Percentiles rank a stretch among this genome's conserved stretches.
Evolutionary conservation across 1,140 invertebrate genomes (phyloP).

Genomic region (Drosophila oshimai): DNA sequence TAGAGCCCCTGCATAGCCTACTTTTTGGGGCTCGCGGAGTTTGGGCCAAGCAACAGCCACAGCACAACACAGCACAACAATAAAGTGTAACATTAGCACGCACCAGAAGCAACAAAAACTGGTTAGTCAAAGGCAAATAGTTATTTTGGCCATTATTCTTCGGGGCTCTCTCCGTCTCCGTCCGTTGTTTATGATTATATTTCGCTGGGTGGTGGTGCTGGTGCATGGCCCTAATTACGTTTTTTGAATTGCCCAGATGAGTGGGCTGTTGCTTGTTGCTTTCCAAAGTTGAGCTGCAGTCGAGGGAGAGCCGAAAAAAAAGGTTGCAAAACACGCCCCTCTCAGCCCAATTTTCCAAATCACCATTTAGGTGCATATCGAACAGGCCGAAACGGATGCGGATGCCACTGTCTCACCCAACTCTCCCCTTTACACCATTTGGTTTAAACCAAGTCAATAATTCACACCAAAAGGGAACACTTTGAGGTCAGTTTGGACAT

Average conservation of each 20-base stretch:
- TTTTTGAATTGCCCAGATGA: conserved; percentile 38
- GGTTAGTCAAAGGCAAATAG: conserved; percentile 50
- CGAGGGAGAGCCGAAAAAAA: not conserved
- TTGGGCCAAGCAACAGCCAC: conserved; percentile 16
- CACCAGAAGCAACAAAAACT: conserved; percentile 54
- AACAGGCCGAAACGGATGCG: conserved; percentile 29
- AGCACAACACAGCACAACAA: too few species aligned
- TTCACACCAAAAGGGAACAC: conserved; percentile 8
- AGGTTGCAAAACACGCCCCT: conserved; percentile 54
- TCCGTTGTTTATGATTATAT: conserved; percentile 4
- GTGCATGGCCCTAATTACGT: conserved; percentile 55
- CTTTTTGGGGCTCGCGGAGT: conserved; percentile 54
- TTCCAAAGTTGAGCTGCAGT: not conserved
- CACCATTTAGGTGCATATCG: conserved; percentile 39
- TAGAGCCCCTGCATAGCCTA: conserved; percentile 77
- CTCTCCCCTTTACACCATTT: not conserved
- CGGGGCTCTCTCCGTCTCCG: not conserved
- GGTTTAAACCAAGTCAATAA: not conserved
- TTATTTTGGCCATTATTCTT: conserved; percentile 66
- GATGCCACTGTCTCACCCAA: not conserved
- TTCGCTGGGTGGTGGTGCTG: conserved; percentile 1
- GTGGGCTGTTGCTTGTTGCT: conserved; percentile 55
- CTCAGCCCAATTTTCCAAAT: conserved; percentile 49
- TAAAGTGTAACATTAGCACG: conserved; percentile 74
- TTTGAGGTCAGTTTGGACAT: conserved; percentile 28